phyloP scores from a whole-genome alignment of 2,888 invertebrate genomes.

The Tachina fera region DNA sequence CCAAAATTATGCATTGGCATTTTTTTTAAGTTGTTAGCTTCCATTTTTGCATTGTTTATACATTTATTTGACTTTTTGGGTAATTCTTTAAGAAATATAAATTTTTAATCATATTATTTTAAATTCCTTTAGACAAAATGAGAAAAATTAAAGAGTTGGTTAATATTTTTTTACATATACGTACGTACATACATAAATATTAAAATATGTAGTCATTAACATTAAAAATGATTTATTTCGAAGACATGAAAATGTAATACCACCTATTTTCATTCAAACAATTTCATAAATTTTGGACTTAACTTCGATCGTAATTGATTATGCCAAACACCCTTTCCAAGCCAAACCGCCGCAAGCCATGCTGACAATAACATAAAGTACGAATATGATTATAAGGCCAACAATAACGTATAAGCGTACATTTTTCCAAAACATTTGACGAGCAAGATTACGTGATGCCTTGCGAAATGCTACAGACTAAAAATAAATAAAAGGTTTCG shows the following conservation, averaged over 20 bases:
- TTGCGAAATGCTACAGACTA: constrained; percentile 94
- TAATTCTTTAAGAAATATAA: not conserved
- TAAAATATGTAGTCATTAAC: constrained; percentile 36
- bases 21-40: too few species aligned
- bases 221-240: not conserved
- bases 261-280: constrained; percentile 22
- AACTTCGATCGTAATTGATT: constrained; percentile 32
- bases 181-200: not conserved
- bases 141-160: too few species aligned
- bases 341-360: constrained; percentile 93
- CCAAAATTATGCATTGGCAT: too few species aligned
- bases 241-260: constrained; percentile 31
- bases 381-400: constrained; percentile 86
- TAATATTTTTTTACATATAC: constrained; percentile 2
- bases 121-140: not conserved
- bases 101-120: not conserved
- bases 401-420: constrained; percentile 92
- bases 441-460: constrained; percentile 92
- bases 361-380: constrained; percentile 92
- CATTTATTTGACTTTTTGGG: too few species aligned
- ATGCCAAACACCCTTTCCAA: constrained; percentile 88
- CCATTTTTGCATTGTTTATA: too few species aligned
- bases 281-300: constrained; percentile 4
- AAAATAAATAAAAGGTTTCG: constrained; percentile 80
- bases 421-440: constrained; percentile 97